Evolutionary conservation across 2,113 vertebrate species (phyloP), one percentile per base, ranked within the genome.

Genomic region (Athene cunicularia): DNA sequence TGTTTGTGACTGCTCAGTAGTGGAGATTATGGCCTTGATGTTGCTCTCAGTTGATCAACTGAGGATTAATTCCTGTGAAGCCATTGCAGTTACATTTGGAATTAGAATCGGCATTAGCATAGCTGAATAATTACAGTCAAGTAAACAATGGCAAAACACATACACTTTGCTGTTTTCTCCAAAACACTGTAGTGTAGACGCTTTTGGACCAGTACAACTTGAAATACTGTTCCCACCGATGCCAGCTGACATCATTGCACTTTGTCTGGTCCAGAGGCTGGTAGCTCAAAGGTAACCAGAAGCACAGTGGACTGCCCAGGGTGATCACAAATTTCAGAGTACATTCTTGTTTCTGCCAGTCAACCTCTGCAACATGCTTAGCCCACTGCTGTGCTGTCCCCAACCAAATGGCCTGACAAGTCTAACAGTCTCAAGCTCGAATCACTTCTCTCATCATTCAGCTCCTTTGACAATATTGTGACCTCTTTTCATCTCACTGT

Each of bases 301-400:
- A 47, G 70, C 60, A 32, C 33, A 22, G 30, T 3, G 58, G 18
- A 9, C 53, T 41, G 39, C 63, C 93, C 63, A 28, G 37, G 14
- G 50, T 3, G 79, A 58, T 21, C 63, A 45, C 33, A 35, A 20
- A 5, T 6, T 26, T 50, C 49, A 37, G 41, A 45, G 22, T 0
- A 3, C 27, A 1, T 32, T 39, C 49, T 32, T 55, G 15, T 43
- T 71, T 27, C 73, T 81, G 73, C 32, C 70, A 60, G 63, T 55
- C 73, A 33, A 0, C 15, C 49, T 47, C 60, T 75, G 80, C 0
- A 0, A 41, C 22, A 2, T 2, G 30, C 83, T 62, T 0, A 45
- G 63, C 59, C 58, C 33, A 12, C 32, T 66, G 67, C 91, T 35
- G 68, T 6, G 73, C 68, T 83, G 60, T 33, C 55, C 41, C 60